These are phyloP conservation scores for Microtus ochrogaster DNA, from an alignment of 2,113 vertebrate genomes.

Conservation along the genomic window DNA sequence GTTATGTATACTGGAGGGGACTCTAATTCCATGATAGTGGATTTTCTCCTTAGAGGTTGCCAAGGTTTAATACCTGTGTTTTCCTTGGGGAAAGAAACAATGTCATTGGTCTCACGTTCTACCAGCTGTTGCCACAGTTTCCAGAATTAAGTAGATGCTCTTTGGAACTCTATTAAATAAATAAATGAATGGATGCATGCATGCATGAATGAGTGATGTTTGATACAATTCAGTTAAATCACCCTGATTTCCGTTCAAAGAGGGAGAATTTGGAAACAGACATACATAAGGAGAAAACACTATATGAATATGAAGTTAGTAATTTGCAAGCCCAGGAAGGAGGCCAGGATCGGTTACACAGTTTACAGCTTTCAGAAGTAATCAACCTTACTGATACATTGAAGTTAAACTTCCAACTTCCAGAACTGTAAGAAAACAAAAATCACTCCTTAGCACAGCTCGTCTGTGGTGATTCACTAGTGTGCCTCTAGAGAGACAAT, in stretches of 20 bases:
- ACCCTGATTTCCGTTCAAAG: background rate
- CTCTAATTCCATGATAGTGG: background rate
- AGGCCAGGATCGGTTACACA: no score
- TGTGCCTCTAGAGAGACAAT: background rate
- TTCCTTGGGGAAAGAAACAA: background rate
- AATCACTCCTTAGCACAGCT: background rate
- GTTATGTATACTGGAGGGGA: background rate
- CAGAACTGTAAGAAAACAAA: background rate
- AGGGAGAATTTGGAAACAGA: background rate
- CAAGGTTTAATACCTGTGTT: background rate
- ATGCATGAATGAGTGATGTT: background rate
- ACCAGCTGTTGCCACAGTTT: background rate
- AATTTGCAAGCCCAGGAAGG: background rate
- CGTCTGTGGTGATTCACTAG: background rate
- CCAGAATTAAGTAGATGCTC: background rate
- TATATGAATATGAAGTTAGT: background rate
- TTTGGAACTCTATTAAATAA: background rate
- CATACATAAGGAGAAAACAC: background rate
- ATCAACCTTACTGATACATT: background rate
- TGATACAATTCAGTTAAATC: background rate
- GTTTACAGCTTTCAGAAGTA: background rate
- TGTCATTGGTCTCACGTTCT: background rate
- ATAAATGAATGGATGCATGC: background rate
- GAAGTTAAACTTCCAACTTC: background rate
- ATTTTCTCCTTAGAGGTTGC: constrained; percentile 23